Percentiles rank a stretch among this genome's conserved stretches.
phyloP scores from a whole-genome alignment of 2,888 invertebrate genomes.

The Pteria penguin region DNA sequence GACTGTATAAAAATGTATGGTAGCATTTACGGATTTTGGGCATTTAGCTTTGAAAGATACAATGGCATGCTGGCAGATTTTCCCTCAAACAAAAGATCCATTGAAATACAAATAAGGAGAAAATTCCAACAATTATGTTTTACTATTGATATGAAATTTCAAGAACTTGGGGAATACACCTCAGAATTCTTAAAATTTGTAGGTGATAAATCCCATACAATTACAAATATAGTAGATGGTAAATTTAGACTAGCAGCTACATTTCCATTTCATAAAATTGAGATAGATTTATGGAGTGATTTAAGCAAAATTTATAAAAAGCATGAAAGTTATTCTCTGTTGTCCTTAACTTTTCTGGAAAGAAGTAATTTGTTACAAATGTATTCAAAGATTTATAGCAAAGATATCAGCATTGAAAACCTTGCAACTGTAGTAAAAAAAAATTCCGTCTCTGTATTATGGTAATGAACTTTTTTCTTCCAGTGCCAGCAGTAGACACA shows the following conservation, averaged over 20 bases:
- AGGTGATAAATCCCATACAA: too few relatives aligned
- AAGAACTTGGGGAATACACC: background rate
- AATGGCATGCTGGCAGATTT: background rate
- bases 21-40: constrained; percentile 4
- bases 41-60: constrained; percentile 5
- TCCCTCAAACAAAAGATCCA: background rate
- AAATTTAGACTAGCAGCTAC: too few relatives aligned
- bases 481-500: background rate
- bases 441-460: too few relatives aligned
- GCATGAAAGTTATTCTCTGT: too few relatives aligned
- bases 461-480: background rate
- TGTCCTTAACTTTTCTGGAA: too few relatives aligned
- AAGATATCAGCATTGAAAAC: too few relatives aligned
- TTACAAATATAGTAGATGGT: background rate
- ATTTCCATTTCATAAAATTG: too few relatives aligned
- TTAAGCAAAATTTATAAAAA: too few relatives aligned
- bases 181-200: background rate
- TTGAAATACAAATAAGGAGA: background rate
- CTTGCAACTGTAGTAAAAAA: too few relatives aligned
- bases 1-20: background rate
- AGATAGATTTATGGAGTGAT: background rate
- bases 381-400: too few relatives aligned
- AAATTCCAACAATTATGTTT: background rate
- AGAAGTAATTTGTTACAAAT: too few relatives aligned
- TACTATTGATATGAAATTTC: too few relatives aligned